A percentile compares a stretch with the other conserved stretches of the same genome.
These are phyloP conservation scores for Pyrocoelia pectoralis DNA, from an alignment of 2,888 invertebrate genomes.

Conservation along the genomic window DNA sequence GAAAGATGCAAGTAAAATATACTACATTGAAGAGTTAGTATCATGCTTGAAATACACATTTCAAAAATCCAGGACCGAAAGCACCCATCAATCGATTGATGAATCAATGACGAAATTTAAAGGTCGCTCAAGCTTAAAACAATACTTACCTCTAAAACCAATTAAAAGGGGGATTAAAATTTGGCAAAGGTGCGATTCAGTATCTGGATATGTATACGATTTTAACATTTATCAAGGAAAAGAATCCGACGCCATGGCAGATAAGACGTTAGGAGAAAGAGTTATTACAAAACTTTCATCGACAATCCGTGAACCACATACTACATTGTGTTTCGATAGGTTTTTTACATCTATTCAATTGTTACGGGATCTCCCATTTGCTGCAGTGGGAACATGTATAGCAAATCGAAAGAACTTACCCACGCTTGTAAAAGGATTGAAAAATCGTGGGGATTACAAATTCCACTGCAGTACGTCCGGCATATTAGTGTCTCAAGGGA, in stretches of 20 bases:
- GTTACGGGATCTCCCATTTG: neutral
- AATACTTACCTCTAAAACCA: slow-evolving; percentile 18
- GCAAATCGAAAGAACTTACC: neutral
- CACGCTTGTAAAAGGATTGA: too few relatives aligned
- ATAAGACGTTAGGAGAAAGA: slow-evolving; percentile 37
- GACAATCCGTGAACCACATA: slow-evolving; percentile 27
- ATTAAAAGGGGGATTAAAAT: slow-evolving; percentile 28
- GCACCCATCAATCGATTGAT: slow-evolving; percentile 3
- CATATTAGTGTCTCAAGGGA: too few relatives aligned
- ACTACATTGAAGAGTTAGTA: slow-evolving; percentile 4
- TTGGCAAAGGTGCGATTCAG: slow-evolving; percentile 30
- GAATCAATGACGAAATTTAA: slow-evolving; percentile 14
- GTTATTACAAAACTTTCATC: slow-evolving; percentile 36
- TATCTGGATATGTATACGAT: slow-evolving; percentile 34
- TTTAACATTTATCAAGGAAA: slow-evolving; percentile 32
- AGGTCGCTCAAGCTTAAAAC: neutral
- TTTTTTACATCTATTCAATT: slow-evolving; percentile 22
- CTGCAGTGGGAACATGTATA: neutral
- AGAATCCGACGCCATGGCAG: slow-evolving; percentile 21
- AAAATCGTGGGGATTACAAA: too few relatives aligned
- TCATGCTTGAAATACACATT: neutral
- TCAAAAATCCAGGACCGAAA: neutral
- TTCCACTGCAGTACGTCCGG: too few relatives aligned
- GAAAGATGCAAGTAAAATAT: neutral
- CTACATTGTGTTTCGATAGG: slow-evolving; percentile 29